Percentiles rank a stretch among this genome's conserved stretches.
Evolutionary conservation across 1,140 invertebrate genomes (phyloP).

Genomic region (Ceratina japonica): DNA sequence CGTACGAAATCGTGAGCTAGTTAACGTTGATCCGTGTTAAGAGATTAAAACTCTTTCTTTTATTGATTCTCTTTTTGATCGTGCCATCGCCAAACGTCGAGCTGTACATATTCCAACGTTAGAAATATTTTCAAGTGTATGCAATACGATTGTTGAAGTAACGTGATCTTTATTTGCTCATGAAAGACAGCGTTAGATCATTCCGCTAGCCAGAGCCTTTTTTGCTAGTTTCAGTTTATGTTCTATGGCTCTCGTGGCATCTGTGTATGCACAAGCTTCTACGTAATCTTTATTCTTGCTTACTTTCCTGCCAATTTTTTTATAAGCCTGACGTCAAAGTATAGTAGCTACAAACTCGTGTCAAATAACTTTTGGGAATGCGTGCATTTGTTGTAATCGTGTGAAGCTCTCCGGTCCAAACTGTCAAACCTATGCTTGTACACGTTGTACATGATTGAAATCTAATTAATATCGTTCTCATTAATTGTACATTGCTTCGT

Average conservation of each 20-base stretch:
- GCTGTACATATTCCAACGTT: too few species aligned
- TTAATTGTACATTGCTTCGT: neutral
- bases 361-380: neutral
- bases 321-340: too few species aligned
- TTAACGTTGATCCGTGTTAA: constrained; percentile 9
- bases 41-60: too few species aligned
- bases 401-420: neutral
- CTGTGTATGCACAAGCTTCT: neutral
- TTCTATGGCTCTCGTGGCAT: neutral
- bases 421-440: neutral
- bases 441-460: neutral
- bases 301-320: neutral
- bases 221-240: neutral
- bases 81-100: too few species aligned
- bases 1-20: constrained; percentile 31
- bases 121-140: too few species aligned
- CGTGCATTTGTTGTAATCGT: too few species aligned
- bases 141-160: too few species aligned
- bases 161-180: too few species aligned
- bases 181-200: neutral
- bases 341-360: neutral
- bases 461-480: neutral
- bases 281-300: neutral
- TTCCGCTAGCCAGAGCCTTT: too few species aligned
- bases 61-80: too few species aligned